A percentile compares a stretch with the other conserved stretches of the same genome.
phyloP scores from a whole-genome alignment of 2,888 invertebrate genomes.

The Malacosoma neustria region DNA sequence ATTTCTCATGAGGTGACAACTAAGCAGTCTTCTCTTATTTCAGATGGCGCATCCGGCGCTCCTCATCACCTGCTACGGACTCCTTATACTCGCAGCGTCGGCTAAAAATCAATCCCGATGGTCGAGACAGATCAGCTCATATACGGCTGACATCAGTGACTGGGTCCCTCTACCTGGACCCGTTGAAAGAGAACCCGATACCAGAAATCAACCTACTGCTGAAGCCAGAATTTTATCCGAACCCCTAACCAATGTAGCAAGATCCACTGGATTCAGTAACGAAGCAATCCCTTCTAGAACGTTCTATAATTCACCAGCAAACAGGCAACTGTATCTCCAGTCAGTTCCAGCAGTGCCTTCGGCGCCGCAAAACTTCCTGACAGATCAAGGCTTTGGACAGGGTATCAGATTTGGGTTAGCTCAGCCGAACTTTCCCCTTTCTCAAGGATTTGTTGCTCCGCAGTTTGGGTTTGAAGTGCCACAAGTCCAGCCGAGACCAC shows the following conservation, averaged over 20 bases:
- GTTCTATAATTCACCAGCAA: conserved; percentile 42
- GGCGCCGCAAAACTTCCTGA: conserved; percentile 58
- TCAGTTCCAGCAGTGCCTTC: conserved; percentile 53
- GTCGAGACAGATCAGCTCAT: conserved; percentile 66
- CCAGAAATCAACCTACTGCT: conserved; percentile 58
- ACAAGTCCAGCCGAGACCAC: conserved; percentile 34
- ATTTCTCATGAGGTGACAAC: too few relatives aligned
- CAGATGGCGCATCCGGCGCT: conserved; percentile 54
- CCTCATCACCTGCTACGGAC: conserved; percentile 32
- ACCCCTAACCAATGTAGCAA: conserved; percentile 44
- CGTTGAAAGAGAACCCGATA: conserved; percentile 35
- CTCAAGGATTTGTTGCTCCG: conserved; percentile 53
- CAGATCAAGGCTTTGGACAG: conserved; percentile 60
- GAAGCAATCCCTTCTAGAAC: conserved; percentile 45
- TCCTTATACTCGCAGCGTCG: conserved; percentile 33
- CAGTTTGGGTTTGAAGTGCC: conserved; percentile 49
- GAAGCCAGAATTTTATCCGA: conserved; percentile 63
- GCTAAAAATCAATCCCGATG: conserved; percentile 51
- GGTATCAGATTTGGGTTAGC: conserved; percentile 54
- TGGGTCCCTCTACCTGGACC: conserved; percentile 60
- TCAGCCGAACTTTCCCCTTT: conserved; percentile 53
- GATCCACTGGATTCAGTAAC: conserved; percentile 40
- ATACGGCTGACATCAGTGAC: conserved; percentile 60
- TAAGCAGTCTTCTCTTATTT: conserved; percentile 21
- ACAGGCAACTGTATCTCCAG: conserved; percentile 55